These are phyloP conservation scores for Mormyrus proboscirostris DNA, from an alignment of 2,797 vertebrate species.

Conservation along the genomic window DNA sequence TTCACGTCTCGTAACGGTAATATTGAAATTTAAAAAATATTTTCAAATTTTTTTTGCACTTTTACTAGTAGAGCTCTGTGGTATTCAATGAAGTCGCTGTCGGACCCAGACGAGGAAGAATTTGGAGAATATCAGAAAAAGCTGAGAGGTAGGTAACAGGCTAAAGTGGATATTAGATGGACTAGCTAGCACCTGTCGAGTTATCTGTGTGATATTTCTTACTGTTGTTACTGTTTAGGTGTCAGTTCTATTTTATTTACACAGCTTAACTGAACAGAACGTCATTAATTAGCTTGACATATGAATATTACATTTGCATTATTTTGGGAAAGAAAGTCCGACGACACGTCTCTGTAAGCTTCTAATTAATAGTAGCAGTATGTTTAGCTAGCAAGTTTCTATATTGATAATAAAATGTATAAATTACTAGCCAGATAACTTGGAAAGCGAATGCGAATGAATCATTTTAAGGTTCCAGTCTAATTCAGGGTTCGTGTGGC, in stretches of 20 bases:
- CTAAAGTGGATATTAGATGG: neutral
- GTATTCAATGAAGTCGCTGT: constrained; percentile 49
- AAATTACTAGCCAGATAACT: neutral
- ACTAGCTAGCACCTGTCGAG: neutral
- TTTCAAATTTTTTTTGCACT: neutral
- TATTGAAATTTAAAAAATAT: neutral
- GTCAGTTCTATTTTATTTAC: neutral
- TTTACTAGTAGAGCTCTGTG: neutral
- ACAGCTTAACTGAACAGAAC: neutral
- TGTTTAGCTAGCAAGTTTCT: neutral
- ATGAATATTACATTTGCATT: neutral
- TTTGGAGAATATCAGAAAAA: constrained; percentile 48
- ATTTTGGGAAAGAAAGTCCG: neutral
- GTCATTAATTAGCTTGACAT: neutral
- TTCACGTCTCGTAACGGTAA: neutral
- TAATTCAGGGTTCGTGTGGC: neutral
- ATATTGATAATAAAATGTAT: neutral
- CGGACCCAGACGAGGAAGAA: constrained; percentile 56
- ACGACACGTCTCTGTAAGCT: neutral
- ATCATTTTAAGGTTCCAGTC: neutral
- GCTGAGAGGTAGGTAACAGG: constrained; percentile 49
- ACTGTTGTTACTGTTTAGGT: constrained; percentile 6
- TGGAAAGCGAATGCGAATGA: neutral
- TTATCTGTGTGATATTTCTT: neutral
- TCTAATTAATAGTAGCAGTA: neutral